Base-by-base conservation (phyloP, 2,888 invertebrate species). In the Reticulitermes lucifugus region DNA sequence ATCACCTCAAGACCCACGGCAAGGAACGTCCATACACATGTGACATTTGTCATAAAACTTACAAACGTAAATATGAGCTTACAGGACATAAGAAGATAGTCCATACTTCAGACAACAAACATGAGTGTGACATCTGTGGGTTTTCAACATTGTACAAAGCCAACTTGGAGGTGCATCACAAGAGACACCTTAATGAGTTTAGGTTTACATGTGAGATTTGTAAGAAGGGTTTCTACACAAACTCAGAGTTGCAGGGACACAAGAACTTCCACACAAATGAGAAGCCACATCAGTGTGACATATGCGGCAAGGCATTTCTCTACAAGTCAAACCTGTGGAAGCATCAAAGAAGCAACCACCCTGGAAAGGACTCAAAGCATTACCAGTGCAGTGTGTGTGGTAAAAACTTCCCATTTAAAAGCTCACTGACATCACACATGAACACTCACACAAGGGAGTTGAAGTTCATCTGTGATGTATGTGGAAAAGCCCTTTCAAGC, bases 401-500 rank as follows among this genome's bases (percentile, higher is more conserved):
- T n/a, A 86, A 88, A 2, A 86, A 79, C 21, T 90, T 90, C 83
- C 73, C 87, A 1, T 88, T 88, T 71, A 88, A 88, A 43, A 84
- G 86, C 18, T 86, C 87, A 0, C 82, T 89, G n/a, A 86, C 86
- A 18, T 86, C 85, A 18, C 90, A 90, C 80, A 41, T 79, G 60
- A 75, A 71, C 22, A 65, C 29, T 35, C 86, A 86, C 25, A 29
- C 70, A 9, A 80, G 82, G 2, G 77, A 92, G 90, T 91, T 92
- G 86, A 92, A 93, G 89, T 92, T 91, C 90, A 91, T 93, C 7
- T 94, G 94, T 90, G 93, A 92, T 88, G 92, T 94, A 75, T 94
- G 94, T 90, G 93, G 94, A 84, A 94, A 94, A 90, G 91, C 93
- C 87, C 92, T 94, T 10, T 92, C 93, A 59, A 92, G 92, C 85